Evolutionary conservation across 2,113 vertebrate species (phyloP).

Genomic region (Myrmecobius fasciatus): DNA sequence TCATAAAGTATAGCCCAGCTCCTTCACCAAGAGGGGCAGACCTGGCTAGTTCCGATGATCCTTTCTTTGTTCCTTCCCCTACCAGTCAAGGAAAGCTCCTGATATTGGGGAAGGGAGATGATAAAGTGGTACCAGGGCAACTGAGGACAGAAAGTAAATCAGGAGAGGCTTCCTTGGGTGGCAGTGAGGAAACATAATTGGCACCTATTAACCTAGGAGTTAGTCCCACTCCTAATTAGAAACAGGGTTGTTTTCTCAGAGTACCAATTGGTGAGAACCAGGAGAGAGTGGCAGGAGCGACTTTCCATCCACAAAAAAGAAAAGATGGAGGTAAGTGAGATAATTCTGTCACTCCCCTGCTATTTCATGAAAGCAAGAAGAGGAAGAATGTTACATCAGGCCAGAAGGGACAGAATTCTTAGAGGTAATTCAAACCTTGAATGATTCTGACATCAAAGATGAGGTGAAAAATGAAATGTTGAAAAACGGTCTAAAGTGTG

Average conservation of each 20-base stretch:
- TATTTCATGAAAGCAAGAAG: background rate
- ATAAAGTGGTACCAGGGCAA: background rate
- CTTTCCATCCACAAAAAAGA: background rate
- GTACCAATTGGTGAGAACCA: background rate
- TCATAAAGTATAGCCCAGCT: background rate
- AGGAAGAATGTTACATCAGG: background rate
- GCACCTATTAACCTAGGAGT: too few relatives aligned
- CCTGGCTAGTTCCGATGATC: background rate
- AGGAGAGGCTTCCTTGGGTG: background rate
- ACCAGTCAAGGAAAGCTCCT: background rate
- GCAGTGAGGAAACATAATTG: background rate
- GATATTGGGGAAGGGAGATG: background rate
- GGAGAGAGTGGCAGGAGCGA: background rate
- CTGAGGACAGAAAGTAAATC: background rate
- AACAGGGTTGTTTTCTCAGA: background rate
- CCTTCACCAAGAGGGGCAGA: background rate
- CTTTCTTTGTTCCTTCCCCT: background rate
- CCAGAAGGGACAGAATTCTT: background rate
- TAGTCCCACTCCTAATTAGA: background rate
- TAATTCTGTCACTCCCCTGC: background rate
- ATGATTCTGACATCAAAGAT: background rate
- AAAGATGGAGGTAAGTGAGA: background rate
- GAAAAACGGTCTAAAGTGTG: background rate
- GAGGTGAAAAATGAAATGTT: background rate
- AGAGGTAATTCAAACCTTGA: background rate